Percentiles rank a stretch among this genome's conserved stretches.
Evolutionary conservation across 2,797 vertebrate genomes (phyloP).

Genomic region (Phoxinus dragarum): DNA sequence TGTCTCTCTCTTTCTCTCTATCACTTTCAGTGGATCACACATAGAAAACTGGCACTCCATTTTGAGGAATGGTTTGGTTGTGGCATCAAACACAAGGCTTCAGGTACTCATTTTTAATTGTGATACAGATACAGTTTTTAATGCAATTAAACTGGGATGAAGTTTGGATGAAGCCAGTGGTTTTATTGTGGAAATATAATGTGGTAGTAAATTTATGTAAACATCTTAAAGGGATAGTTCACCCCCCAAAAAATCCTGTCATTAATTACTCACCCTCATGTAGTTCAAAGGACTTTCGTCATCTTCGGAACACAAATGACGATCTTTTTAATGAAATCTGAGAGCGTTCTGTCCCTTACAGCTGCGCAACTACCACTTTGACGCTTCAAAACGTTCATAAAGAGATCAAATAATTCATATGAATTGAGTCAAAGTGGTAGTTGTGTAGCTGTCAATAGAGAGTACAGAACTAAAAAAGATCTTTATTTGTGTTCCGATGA

Average conservation of each 20-base stretch:
- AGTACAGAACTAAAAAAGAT: background rate
- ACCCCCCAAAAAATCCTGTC: background rate
- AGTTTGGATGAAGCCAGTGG: background rate
- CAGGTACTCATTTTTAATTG: slow-evolving; percentile 77
- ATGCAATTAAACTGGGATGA: background rate
- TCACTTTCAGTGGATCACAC: slow-evolving; percentile 83
- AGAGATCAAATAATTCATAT: background rate
- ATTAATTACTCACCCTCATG: background rate
- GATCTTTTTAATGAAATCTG: background rate
- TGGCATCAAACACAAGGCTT: slow-evolving; percentile 90
- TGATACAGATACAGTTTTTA: background rate
- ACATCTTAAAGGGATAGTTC: background rate
- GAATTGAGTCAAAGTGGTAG: background rate
- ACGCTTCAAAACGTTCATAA: no score
- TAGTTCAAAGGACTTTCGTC: background rate
- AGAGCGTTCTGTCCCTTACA: background rate
- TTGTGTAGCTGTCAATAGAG: background rate
- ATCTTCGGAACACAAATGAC: background rate
- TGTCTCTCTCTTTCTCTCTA: background rate
- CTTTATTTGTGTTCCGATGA: background rate
- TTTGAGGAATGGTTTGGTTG: slow-evolving; percentile 90
- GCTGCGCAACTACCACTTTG: background rate
- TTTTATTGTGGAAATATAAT: background rate
- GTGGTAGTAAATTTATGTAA: background rate
- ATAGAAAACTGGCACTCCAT: slow-evolving; percentile 95